A percentile compares a stretch with the other conserved stretches of the same genome.
These are phyloP conservation scores for Oncorhynchus mykiss DNA, from an alignment of 2,113 vertebrate genomes.

Conservation along the genomic window DNA sequence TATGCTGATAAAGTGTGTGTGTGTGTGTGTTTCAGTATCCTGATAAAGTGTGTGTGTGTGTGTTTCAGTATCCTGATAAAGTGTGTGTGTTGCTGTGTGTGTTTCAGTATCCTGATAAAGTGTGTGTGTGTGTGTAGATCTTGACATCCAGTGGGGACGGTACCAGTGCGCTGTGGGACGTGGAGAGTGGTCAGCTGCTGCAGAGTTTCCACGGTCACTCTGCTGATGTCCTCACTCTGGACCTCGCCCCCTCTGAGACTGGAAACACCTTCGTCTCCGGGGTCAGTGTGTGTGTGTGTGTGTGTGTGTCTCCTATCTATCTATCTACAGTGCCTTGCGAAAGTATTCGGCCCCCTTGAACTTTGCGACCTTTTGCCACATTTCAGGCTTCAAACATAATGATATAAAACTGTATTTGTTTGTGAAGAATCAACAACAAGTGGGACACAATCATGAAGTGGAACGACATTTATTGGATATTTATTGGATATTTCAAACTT, in stretches of 20 bases:
- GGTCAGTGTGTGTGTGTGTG: conserved; percentile 68
- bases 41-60: conserved; percentile 34
- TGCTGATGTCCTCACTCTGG: conserved; percentile 90
- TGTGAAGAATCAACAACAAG: too few species aligned
- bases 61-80: too few species aligned
- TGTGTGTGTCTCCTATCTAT: not conserved
- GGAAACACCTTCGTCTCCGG: conserved; percentile 98
- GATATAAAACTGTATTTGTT: too few species aligned
- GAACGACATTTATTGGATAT: too few species aligned
- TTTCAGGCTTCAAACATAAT: too few species aligned
- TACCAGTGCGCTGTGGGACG: conserved; percentile 95
- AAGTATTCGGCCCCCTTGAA: too few species aligned
- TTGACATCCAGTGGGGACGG: conserved; percentile 95
- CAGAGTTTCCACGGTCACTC: conserved; percentile 97
- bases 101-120: too few species aligned
- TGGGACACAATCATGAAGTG: too few species aligned
- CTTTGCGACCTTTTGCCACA: too few species aligned
- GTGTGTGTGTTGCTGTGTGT: conserved; percentile 65
- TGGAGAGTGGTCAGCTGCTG: conserved; percentile 94
- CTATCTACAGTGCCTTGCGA: too few species aligned
- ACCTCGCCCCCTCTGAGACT: conserved; percentile 92
- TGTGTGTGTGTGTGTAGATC: conserved; percentile 81
- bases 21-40: conserved; percentile 3
- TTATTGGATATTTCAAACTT: too few species aligned
- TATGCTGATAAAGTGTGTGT: conserved; percentile 56